These are phyloP conservation scores for Chymomyza procnemis DNA, from an alignment of 2,888 invertebrate species.

Conservation along the genomic window DNA sequence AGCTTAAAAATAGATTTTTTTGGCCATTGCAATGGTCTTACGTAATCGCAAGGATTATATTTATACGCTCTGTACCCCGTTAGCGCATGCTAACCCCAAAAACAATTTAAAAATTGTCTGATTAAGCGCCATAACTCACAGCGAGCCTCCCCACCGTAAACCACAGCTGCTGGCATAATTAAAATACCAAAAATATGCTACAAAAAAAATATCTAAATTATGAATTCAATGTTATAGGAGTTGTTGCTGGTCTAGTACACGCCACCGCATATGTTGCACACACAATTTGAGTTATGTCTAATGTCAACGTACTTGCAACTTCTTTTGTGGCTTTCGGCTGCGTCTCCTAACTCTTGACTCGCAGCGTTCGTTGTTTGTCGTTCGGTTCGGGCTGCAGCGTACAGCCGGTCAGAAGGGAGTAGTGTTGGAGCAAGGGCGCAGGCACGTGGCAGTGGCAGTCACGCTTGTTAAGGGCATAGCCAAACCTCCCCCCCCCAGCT, in stretches of 20 bases:
- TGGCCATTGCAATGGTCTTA: too few relatives aligned
- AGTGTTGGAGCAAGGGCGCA: neutral
- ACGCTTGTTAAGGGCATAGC: slow-evolving; percentile 50
- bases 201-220: slow-evolving; percentile 38
- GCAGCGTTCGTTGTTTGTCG: neutral
- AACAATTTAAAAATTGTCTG: neutral
- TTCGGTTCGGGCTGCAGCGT: neutral
- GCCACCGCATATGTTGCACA: slow-evolving; percentile 55
- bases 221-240: slow-evolving; percentile 34
- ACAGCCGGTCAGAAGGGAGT: neutral
- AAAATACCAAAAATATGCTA: slow-evolving; percentile 12
- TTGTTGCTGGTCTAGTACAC: slow-evolving; percentile 35
- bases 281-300: slow-evolving; percentile 68
- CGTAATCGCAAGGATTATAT: too few relatives aligned
- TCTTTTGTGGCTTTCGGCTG: slow-evolving; percentile 20
- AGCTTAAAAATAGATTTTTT: too few relatives aligned
- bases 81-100: neutral
- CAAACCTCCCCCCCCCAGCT: too few relatives aligned
- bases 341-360: neutral
- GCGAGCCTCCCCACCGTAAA: too few relatives aligned
- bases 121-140: neutral
- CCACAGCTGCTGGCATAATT: slow-evolving; percentile 3
- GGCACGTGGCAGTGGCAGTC: slow-evolving; percentile 27
- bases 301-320: slow-evolving; percentile 66
- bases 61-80: too few relatives aligned